Base-by-base conservation (phyloP, 1,140 invertebrate species). In the Euwallacea similis region DNA sequence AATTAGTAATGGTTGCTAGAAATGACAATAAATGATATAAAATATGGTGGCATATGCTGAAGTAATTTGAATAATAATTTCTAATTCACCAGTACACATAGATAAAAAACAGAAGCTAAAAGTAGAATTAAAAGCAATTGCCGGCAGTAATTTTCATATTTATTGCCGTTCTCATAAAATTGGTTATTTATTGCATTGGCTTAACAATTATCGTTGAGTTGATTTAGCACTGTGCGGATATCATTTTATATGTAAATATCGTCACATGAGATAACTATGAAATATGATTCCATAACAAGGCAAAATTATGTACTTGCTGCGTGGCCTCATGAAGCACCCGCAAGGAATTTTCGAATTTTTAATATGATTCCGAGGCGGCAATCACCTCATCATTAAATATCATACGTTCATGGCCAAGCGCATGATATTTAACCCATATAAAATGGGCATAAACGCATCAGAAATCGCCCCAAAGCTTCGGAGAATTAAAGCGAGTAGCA, bases 401-500 rank as follows among this genome's bases (percentile, higher is more conserved):
- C n/a, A n/a, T n/a, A n/a, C n/a, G n/a, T n/a, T 33, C 21, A 33
- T 4, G 21, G 21, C 21, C 21, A 4, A 33, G 4, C 21, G 21
- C 21, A 33, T 33, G 1, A 33, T 33, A 33, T 33, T 33, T 33
- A 33, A 33, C 21, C 21, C 21, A 33, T 33, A 33, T 33, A 33
- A 33, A 33, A 33, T 33, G 4, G 21, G 21, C 21, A 70, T 70
- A 70, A 70, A 70, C 13, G 33, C 53, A 58, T 10, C 15, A 44
- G 43, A 59, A 41, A 70, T 70, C 68, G 43, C 46, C 46, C 68
- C 53, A 47, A 9, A 13, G 60, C 7, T 47, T n/a, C 44, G 6
- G 42, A 42, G 43, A 50, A 59, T 58, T 61, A 65, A 71, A 66
- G n/a, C 71, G 33, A 72, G 54, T 58, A 64, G 59, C 62, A 66